Evolutionary conservation across 2,797 vertebrate species (phyloP), one percentile per base, ranked within the genome.

Genomic region (Ispidina lecontei): DNA sequence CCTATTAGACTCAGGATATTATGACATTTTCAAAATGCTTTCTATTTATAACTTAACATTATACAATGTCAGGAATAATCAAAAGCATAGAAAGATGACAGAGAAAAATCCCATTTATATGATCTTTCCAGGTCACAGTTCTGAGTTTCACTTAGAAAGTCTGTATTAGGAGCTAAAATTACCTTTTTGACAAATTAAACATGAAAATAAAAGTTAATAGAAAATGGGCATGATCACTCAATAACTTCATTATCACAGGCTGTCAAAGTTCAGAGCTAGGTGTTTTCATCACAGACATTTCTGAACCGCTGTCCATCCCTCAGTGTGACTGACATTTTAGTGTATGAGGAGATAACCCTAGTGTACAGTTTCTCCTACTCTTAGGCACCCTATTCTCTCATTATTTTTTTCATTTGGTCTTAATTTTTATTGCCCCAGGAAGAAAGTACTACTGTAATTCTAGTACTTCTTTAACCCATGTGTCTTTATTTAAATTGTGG

Each of bases 11-110:
- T 90, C 76, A 65, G 60, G n/a, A 94, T 95, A 68, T 93, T 82
- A 86, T 77, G 92, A 83, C 81, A 93, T 94, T 92, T 94, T 84
- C 74, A 87, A 72, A 93, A 87, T 80, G 54, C 21, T 89, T 93
- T 89, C 91, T 94, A 82, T 96, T 96, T 95, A 91, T 94, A 93
- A 60, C 46, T 74, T 89, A 91, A 91, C 88, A 91, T 94, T 93
- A 88, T 76, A 88, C 55, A 88, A 69, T 69, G 82, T 84, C 89
- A 93, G 87, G 89, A 88, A 74, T 83, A 91, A 94, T 95, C 71
- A 95, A 69, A 95, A 91, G 28, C 44, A 31, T 78, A 74, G 68
- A 85, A 51, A 87, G 22, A 81, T 93, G 79, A 88, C 81, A 89
- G 60, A 47, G n/a, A 65, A 91, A 93, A 94, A 81, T 91, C 79